Percentiles rank a stretch among this genome's conserved stretches.
These are phyloP conservation scores for Trogon surrucura DNA, from an alignment of 2,113 vertebrate genomes.

Conservation along the genomic window DNA sequence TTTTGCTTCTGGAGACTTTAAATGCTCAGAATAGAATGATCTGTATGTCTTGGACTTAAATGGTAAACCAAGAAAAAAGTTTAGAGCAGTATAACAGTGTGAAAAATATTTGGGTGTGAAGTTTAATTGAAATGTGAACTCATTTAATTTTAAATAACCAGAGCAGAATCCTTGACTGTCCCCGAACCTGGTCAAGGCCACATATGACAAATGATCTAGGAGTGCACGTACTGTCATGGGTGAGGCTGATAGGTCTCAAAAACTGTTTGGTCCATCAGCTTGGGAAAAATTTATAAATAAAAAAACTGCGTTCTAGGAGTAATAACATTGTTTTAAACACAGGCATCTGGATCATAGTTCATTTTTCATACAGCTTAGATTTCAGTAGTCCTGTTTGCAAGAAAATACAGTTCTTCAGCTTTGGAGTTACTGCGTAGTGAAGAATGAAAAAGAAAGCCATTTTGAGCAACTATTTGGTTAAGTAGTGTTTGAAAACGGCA, in stretches of 20 bases:
- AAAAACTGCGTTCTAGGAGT: neutral
- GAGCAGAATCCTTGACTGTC: neutral
- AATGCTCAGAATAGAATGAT: neutral
- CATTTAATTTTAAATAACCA: neutral
- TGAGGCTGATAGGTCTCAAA: neutral
- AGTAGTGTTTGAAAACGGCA: neutral
- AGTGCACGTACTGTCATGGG: neutral
- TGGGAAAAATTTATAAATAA: neutral
- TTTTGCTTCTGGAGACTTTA: neutral
- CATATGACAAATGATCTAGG: neutral
- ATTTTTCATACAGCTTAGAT: neutral
- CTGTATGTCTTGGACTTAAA: neutral
- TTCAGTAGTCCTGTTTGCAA: neutral
- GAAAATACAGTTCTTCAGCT: neutral
- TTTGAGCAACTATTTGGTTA: accelerated
- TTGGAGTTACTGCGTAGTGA: neutral
- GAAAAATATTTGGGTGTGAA: neutral
- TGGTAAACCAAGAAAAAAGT: neutral
- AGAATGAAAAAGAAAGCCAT: neutral
- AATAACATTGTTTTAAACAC: neutral
- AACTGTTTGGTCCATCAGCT: neutral
- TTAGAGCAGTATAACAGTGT: neutral
- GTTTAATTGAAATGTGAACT: neutral
- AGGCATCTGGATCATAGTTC: neutral
- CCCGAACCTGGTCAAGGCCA: neutral